These are phyloP conservation scores for Paratrypauchen microcephalus DNA, from an alignment of 2,797 vertebrate species.

Conservation along the genomic window DNA sequence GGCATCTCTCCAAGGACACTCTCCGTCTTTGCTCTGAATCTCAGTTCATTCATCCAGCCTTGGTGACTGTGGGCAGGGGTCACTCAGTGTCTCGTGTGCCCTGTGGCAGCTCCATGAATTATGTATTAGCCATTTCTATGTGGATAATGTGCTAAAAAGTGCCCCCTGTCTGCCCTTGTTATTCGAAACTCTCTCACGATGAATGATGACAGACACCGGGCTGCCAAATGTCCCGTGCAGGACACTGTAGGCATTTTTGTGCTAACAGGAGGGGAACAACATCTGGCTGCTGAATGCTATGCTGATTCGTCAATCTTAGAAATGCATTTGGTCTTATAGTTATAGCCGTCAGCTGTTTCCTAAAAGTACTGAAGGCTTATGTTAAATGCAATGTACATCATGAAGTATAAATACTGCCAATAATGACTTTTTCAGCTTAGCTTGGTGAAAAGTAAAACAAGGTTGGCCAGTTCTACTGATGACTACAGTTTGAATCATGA, in stretches of 20 bases:
- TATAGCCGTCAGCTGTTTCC: conserved; percentile 59
- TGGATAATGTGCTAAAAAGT: conserved; percentile 69
- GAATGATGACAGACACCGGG: conserved; percentile 80
- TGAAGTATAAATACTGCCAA: conserved; percentile 16
- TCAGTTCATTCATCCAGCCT: conserved; percentile 43
- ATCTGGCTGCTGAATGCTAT: conserved; percentile 75
- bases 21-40: conserved; percentile 32
- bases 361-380: conserved; percentile 19
- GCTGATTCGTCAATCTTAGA: conserved; percentile 74
- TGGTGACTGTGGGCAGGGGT: conserved; percentile 42
- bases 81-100: conserved; percentile 42
- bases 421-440: conserved; percentile 28
- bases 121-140: conserved; percentile 58
- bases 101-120: conserved; percentile 56
- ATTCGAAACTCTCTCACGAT: conserved; percentile 75
- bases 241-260: conserved; percentile 72
- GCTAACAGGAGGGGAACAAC: conserved; percentile 73
- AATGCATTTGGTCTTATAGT: conserved; percentile 66
- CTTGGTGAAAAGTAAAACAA: conserved; percentile 15
- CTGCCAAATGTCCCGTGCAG: conserved; percentile 83
- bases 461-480: conserved; percentile 14
- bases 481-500: conserved; percentile 45
- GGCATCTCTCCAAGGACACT: conserved; percentile 38
- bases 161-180: conserved; percentile 80
- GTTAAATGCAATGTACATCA: conserved; percentile 43